Percentiles rank a stretch among this genome's conserved stretches.
These are phyloP conservation scores for Sitta europaea DNA, from an alignment of 2,113 vertebrate species.

Conservation along the genomic window DNA sequence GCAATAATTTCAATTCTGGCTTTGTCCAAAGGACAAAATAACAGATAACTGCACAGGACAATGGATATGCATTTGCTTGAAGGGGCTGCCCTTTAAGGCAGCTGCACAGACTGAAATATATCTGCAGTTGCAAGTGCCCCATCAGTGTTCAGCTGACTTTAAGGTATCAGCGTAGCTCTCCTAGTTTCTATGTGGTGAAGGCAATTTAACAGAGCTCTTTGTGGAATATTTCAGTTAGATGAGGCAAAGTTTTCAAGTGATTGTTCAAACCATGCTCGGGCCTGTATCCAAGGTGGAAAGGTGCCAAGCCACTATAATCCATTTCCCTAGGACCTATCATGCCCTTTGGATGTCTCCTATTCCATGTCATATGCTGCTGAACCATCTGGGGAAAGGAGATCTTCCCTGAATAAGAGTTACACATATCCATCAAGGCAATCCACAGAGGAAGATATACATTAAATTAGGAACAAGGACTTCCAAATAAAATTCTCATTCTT, in stretches of 20 bases:
- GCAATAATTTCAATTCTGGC: neutral
- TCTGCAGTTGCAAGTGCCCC: neutral
- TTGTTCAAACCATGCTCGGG: neutral
- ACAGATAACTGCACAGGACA: neutral
- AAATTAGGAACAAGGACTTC: neutral
- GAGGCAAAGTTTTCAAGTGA: neutral
- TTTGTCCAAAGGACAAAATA: neutral
- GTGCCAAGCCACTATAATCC: neutral
- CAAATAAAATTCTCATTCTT: neutral
- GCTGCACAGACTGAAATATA: neutral
- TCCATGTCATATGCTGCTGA: neutral
- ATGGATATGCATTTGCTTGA: neutral
- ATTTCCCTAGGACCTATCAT: neutral
- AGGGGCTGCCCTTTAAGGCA: neutral
- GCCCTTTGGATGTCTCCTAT: neutral
- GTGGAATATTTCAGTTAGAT: neutral
- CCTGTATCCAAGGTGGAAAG: neutral
- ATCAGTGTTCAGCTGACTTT: neutral
- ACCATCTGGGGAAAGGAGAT: neutral
- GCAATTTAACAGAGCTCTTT: neutral
- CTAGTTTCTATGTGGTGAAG: neutral
- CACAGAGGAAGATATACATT: neutral
- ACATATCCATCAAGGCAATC: neutral
- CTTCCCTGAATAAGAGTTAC: neutral
- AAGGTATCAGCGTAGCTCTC: neutral